Evolutionary conservation across 1,140 invertebrate genomes (phyloP).

Genomic region (Triops longicaudatus): DNA sequence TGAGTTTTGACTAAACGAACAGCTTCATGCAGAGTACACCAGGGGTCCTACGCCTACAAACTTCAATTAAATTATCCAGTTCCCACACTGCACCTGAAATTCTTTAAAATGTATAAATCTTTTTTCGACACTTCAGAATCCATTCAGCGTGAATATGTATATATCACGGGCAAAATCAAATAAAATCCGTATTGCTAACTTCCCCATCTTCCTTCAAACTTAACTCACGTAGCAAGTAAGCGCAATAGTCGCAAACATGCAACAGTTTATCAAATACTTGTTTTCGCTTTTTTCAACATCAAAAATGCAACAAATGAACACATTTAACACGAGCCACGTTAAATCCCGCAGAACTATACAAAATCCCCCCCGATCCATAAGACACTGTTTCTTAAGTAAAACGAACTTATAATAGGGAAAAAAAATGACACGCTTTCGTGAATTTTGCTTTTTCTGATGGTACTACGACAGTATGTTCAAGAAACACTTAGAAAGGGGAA

Average conservation of each 20-base stretch:
- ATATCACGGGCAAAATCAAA: conserved; percentile 13
- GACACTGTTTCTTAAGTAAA: neutral
- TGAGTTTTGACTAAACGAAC: too few species aligned
- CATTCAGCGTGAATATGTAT: conserved; percentile 9
- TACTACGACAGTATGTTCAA: too few species aligned
- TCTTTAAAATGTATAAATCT: neutral
- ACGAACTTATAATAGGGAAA: neutral
- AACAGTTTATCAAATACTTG: neutral
- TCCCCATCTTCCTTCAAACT: neutral
- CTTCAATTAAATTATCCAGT: too few species aligned
- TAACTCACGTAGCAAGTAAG: neutral
- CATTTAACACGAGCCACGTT: conserved; percentile 1
- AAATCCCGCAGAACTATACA: neutral
- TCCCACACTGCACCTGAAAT: too few species aligned
- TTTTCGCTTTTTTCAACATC: neutral
- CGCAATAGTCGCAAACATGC: conserved; percentile 1
- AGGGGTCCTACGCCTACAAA: too few species aligned
- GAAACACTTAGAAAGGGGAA: neutral
- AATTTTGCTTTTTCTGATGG: neutral
- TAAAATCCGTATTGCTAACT: neutral
- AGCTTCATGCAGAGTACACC: too few species aligned
- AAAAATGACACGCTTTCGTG: neutral
- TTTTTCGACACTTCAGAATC: neutral
- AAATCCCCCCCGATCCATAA: neutral
- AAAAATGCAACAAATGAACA: conserved; percentile 1